These are phyloP conservation scores for Luffia ferchaultella DNA, from an alignment of 2,888 invertebrate species.

Conservation along the genomic window DNA sequence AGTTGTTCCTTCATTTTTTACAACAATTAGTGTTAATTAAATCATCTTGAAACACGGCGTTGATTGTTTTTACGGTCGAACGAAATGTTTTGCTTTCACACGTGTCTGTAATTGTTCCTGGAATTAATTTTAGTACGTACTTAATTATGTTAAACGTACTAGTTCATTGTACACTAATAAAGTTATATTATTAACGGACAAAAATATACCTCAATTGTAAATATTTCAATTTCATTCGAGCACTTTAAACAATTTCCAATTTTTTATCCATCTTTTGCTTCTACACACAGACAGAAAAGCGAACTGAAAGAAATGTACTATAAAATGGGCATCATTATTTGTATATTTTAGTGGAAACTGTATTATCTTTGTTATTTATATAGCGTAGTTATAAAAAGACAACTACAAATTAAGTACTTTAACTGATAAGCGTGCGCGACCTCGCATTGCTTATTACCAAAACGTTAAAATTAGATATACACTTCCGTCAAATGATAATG, in stretches of 20 bases:
- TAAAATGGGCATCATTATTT: too few species aligned
- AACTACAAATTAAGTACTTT: too few species aligned
- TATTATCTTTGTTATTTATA: too few species aligned
- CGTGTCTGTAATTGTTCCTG: neutral
- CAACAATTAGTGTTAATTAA: slow-evolving; percentile 2
- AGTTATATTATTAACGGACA: neutral
- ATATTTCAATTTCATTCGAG: too few species aligned
- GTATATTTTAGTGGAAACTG: too few species aligned
- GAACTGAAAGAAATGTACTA: too few species aligned
- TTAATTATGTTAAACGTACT: neutral
- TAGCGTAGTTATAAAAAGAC: too few species aligned
- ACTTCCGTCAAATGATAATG: slow-evolving; percentile 60
- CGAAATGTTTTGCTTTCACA: neutral
- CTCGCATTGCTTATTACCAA: neutral
- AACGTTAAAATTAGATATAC: slow-evolving; percentile 37
- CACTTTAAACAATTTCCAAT: too few species aligned
- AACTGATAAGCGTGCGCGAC: neutral
- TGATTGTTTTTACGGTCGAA: slow-evolving; percentile 5
- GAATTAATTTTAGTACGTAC: neutral
- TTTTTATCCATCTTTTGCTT: too few species aligned
- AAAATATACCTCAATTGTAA: too few species aligned
- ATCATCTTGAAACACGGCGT: slow-evolving; percentile 6
- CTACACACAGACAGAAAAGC: too few species aligned
- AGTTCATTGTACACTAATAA: neutral
- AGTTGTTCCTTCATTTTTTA: neutral